These are phyloP conservation scores for Sinella curviseta DNA, from an alignment of 1,140 invertebrate species.

Conservation along the genomic window DNA sequence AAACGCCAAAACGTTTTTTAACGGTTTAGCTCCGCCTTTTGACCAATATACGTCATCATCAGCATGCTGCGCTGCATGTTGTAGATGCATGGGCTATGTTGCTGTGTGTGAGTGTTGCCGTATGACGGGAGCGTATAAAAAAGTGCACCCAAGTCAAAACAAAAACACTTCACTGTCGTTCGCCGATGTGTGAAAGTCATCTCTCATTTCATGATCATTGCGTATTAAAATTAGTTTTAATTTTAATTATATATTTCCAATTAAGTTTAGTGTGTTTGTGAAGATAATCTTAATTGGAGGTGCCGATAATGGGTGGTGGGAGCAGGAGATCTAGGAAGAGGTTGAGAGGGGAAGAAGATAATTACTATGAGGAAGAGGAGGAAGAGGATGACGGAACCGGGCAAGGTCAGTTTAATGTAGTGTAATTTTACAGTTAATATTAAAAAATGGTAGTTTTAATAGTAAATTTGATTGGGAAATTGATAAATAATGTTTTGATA, in stretches of 20 bases:
- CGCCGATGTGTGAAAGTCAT: too few relatives aligned
- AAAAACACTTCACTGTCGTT: neutral
- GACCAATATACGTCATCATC: too few relatives aligned
- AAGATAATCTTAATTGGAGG: too few relatives aligned
- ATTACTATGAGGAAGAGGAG: neutral
- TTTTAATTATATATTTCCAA: too few relatives aligned
- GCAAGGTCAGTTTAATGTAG: slow-evolving; percentile 3
- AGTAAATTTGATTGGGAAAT: neutral
- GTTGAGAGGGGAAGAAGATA: neutral
- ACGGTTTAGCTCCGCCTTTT: too few relatives aligned
- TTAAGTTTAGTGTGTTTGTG: too few relatives aligned
- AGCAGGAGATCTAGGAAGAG: neutral
- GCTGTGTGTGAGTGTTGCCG: too few relatives aligned
- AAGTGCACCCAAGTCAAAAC: neutral
- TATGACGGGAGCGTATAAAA: neutral
- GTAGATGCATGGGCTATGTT: too few relatives aligned
- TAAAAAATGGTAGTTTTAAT: neutral
- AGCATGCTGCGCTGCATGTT: too few relatives aligned
- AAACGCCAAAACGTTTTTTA: too few relatives aligned
- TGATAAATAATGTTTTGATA: neutral
- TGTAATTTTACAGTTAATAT: neutral
- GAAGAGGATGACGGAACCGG: slow-evolving; percentile 18
- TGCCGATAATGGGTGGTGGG: slow-evolving; percentile 11
- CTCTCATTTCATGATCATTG: too few relatives aligned
- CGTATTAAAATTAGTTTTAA: too few relatives aligned